Base-by-base conservation (phyloP, 2,113 vertebrate genomes). In the Hystrix cristata region DNA sequence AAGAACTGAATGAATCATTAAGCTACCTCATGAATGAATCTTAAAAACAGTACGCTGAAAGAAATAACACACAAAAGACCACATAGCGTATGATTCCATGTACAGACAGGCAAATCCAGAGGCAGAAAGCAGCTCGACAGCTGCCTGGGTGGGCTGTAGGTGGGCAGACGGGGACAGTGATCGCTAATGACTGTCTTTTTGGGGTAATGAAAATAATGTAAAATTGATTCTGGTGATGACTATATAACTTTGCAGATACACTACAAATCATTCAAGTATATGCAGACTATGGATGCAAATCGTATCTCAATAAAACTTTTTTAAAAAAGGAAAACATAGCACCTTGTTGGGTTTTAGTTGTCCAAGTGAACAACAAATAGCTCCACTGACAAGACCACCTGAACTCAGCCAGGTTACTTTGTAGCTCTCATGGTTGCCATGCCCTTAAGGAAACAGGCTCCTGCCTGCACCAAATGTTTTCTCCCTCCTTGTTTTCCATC, bases 281-380 rank as follows among this genome's bases (percentile, higher is more conserved):
- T 2, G 31, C 43, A 71, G 51, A 69, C 4, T 65, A 79, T 19
- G 55, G 13, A n/a, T 31, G 13, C 19, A 59, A 71, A 80, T 57
- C 67, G 2, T 27, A 94, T 74, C 27, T 96, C 55, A 82, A 53
- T 25, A 76, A 93, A 93, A 7, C 46, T 86, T 55, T 92, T 46
- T 62, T 34, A 18, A 71, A 53, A 86, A 15, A 53, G 9, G 21
- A 67, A 94, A 83, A 92, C 0, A 43, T 21, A 48, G 59, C 3
- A 29, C 12, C n/a, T 69, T 79, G 31, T 29, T 29, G 48, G 7
- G 34, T 51, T 79, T 93, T 72, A 12, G 31, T 31, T 88, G 43
- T 92, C 29, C 48, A 51, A 11, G 8, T 60, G 18, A 60, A 91
- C 43, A 91, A 71, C 51, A 65, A 83, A 82, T 4, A 89, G 27